Evolutionary conservation across 2,888 invertebrate genomes (phyloP).

Genomic region (Halocaridina rubra): DNA sequence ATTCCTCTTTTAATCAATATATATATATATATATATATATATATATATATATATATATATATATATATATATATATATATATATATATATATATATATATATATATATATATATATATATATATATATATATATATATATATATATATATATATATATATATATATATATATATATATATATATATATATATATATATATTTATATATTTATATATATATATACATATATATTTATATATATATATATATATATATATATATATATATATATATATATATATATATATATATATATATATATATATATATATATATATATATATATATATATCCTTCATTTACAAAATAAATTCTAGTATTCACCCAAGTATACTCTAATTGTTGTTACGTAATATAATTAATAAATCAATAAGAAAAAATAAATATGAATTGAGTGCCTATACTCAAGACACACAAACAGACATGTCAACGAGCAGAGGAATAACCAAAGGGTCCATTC

Average conservation of each 20-base stretch:
- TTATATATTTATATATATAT: not conserved
- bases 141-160: not conserved
- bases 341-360: too few relatives aligned
- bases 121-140: not conserved
- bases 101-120: not conserved
- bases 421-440: too few relatives aligned
- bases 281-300: slow-evolving; percentile 22
- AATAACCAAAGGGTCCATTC: too few relatives aligned
- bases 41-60: not conserved
- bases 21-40: not conserved
- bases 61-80: not conserved
- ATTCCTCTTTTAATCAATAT: not conserved
- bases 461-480: too few relatives aligned
- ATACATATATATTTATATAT: slow-evolving; percentile 11
- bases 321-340: too few relatives aligned
- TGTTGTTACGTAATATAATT: too few relatives aligned
- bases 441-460: too few relatives aligned
- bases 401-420: too few relatives aligned
- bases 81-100: not conserved
- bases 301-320: slow-evolving; percentile 29
- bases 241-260: slow-evolving; percentile 8
- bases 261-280: slow-evolving; percentile 3
- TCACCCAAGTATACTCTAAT: too few relatives aligned
- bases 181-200: not conserved
- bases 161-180: slow-evolving; percentile 4